A percentile compares a stretch with the other conserved stretches of the same genome.
Conservation (phyloP, 2,113 vertebrate species). For the Argyrosomus japonicus region DNA sequence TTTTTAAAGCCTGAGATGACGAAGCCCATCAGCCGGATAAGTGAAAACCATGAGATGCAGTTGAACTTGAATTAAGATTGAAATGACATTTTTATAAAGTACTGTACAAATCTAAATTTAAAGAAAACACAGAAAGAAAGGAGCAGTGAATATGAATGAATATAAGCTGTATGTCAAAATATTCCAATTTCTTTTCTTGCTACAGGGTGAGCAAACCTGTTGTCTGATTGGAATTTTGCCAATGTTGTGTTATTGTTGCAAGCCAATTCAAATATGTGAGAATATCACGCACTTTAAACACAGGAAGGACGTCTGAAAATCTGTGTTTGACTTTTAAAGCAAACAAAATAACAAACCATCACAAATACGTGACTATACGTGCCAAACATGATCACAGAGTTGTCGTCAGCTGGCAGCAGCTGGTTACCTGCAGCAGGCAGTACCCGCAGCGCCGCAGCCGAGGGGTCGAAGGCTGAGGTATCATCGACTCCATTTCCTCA, state of each 20-base stretch:
- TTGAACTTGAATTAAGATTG: too few species aligned
- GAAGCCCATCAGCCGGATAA: too few species aligned
- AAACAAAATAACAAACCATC: too few species aligned
- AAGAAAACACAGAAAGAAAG: background rate
- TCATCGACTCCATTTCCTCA: constrained; percentile 84
- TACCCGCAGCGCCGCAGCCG: constrained; percentile 88
- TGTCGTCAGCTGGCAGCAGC: background rate
- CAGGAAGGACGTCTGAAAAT: background rate
- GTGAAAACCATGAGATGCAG: too few species aligned
- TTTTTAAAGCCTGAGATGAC: too few species aligned
- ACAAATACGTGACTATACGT: background rate
- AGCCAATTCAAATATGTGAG: background rate
- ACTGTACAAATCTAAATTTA: background rate
- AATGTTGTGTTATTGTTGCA: background rate
- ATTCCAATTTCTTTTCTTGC: background rate
- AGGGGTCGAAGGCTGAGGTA: constrained; percentile 64
- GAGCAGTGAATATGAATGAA: background rate
- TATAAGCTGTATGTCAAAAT: background rate
- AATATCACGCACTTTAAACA: background rate
- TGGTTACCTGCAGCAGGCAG: constrained; percentile 91
- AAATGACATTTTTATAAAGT: too few species aligned
- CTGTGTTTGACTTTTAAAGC: too few species aligned
- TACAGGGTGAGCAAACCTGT: background rate
- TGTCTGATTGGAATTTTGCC: background rate
- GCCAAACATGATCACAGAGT: background rate